phyloP scores from a whole-genome alignment of 2,888 invertebrate species.

The Agrenia bidenticulata region DNA sequence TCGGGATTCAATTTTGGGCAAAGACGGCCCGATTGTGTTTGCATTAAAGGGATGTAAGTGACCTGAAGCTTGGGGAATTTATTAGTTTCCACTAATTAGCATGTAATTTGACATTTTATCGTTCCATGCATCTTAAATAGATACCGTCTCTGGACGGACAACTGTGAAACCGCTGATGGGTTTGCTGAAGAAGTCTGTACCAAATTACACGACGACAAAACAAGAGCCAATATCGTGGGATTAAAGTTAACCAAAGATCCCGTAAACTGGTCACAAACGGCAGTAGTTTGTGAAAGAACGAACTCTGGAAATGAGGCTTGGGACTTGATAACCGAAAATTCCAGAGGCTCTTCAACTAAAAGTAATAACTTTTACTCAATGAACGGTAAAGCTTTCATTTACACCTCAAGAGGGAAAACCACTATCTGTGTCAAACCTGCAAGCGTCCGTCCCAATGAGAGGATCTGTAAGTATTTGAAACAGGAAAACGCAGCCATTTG shows the following conservation, averaged over 20 bases:
- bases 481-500: slow-evolving; percentile 28
- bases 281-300: slow-evolving; percentile 28
- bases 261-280: slow-evolving; percentile 34
- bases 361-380: slow-evolving; percentile 32
- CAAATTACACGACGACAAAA: slow-evolving; percentile 29
- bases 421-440: slow-evolving; percentile 37
- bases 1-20: slow-evolving; percentile 37
- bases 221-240: slow-evolving; percentile 26
- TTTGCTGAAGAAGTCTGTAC: slow-evolving; percentile 46
- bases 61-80: not conserved
- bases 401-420: slow-evolving; percentile 15
- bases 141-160: slow-evolving; percentile 42
- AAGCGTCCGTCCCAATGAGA: slow-evolving; percentile 23
- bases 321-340: slow-evolving; percentile 27
- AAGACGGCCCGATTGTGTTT: slow-evolving; percentile 39
- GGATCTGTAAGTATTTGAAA: slow-evolving; percentile 33
- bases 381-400: slow-evolving; percentile 30
- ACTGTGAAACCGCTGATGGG: slow-evolving; percentile 47
- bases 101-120: not conserved
- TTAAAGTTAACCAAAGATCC: slow-evolving; percentile 41
- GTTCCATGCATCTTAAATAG: slow-evolving; percentile 14
- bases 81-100: not conserved
- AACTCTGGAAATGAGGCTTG: slow-evolving; percentile 21
- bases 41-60: slow-evolving; percentile 47
- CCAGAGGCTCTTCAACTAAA: slow-evolving; percentile 20